phyloP scores from a whole-genome alignment of 2,888 invertebrate genomes.

The Orthosia incerta region DNA sequence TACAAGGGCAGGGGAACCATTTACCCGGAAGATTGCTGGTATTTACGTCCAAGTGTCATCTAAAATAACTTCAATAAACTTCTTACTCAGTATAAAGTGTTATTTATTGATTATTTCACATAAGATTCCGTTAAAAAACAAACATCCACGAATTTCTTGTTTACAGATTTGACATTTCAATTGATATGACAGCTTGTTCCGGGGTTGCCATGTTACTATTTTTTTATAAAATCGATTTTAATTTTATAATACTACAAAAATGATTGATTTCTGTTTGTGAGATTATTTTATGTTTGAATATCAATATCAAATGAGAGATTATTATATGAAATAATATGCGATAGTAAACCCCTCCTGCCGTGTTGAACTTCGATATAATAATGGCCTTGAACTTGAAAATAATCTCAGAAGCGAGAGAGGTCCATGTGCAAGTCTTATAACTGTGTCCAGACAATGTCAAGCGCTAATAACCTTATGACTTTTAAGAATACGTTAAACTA shows the following conservation, averaged over 20 bases:
- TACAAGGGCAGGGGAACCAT: conserved; percentile 80
- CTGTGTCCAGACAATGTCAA: conserved; percentile 54
- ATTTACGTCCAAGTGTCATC: conserved; percentile 90
- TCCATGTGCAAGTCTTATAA: conserved; percentile 54
- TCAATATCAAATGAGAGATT: neutral
- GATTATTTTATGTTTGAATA: neutral
- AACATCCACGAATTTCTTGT: conserved; percentile 69
- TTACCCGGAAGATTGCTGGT: conserved; percentile 90
- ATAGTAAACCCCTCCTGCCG: too few species aligned
- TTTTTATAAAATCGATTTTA: conserved; percentile 25
- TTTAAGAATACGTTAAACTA: neutral
- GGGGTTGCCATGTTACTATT: conserved; percentile 46
- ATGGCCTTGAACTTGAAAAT: conserved; percentile 55
- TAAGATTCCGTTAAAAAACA: conserved; percentile 74
- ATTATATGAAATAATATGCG: neutral
- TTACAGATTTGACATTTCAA: conserved; percentile 67
- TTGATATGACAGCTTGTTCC: conserved; percentile 28
- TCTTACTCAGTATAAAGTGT: conserved; percentile 63
- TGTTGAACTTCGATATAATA: conserved; percentile 9
- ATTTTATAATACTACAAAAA: neutral
- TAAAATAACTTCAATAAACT: conserved; percentile 74
- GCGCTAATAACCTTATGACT: conserved; percentile 7
- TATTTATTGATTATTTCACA: conserved; percentile 70
- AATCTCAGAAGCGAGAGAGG: conserved; percentile 54
- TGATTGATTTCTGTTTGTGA: neutral